Conservation (phyloP, 2,888 invertebrate species). For the Mayetiola destructor region DNA sequence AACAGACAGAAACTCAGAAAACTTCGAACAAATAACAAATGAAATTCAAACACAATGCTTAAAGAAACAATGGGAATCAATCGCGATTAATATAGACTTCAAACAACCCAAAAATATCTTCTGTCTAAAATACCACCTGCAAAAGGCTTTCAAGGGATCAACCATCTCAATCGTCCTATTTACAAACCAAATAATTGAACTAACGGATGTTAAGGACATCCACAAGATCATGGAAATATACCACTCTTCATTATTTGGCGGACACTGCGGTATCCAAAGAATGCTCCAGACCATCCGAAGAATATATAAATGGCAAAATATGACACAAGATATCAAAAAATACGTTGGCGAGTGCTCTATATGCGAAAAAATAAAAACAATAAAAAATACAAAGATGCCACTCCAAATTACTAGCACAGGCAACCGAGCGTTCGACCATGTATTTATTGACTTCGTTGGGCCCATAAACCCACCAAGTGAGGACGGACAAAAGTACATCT, state of each 20-base stretch:
- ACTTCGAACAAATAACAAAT: neutral
- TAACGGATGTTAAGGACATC: neutral
- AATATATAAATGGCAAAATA: neutral
- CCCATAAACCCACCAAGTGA: neutral
- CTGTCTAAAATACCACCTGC: neutral
- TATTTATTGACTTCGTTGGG: slow-evolving; percentile 21
- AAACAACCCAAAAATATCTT: neutral
- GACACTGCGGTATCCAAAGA: neutral
- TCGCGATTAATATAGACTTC: neutral
- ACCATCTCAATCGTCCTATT: neutral
- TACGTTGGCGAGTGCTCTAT: neutral
- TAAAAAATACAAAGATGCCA: neutral
- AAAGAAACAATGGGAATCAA: too few relatives aligned
- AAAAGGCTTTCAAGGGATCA: neutral
- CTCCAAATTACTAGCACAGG: neutral
- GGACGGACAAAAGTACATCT: neutral
- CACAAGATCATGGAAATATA: neutral
- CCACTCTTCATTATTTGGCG: neutral
- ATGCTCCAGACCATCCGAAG: neutral
- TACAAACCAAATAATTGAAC: neutral
- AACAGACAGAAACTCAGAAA: neutral
- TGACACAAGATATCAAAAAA: neutral
- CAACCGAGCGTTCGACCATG: slow-evolving; percentile 14
- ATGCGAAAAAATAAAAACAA: neutral
- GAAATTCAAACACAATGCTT: neutral